Evolutionary conservation across 2,888 invertebrate genomes (phyloP).

Genomic region (Ganaspis brasiliensis): DNA sequence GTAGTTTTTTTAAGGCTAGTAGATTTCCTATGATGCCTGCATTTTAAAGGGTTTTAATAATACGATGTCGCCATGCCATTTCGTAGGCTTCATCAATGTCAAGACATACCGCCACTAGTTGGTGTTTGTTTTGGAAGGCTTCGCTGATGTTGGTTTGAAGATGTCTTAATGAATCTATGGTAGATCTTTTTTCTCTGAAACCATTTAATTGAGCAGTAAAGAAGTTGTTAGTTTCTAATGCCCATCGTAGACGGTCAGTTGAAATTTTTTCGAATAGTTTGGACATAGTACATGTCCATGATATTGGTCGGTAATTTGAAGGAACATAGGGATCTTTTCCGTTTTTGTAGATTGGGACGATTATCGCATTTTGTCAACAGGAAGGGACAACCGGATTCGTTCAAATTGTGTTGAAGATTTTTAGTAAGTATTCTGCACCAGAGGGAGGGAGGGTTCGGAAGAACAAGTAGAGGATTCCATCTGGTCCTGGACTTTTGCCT

Average conservation of each 20-base stretch:
- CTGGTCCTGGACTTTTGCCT: slow-evolving; percentile 7
- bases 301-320: slow-evolving; percentile 36
- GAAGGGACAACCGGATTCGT: background rate
- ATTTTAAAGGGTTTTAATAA: background rate
- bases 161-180: slow-evolving; percentile 15
- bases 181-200: slow-evolving; percentile 28
- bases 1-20: slow-evolving; percentile 52
- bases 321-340: slow-evolving; percentile 16
- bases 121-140: slow-evolving; percentile 52
- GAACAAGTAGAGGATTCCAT: background rate
- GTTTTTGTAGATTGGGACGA: slow-evolving; percentile 43
- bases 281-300: slow-evolving; percentile 26
- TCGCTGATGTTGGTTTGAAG: slow-evolving; percentile 40
- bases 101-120: slow-evolving; percentile 51
- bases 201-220: slow-evolving; percentile 37
- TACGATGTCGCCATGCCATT: slow-evolving; percentile 50
- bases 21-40: slow-evolving; percentile 42
- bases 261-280: slow-evolving; percentile 48
- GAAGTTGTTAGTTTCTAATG: slow-evolving; percentile 26
- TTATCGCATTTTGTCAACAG: slow-evolving; percentile 47
- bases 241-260: slow-evolving; percentile 48
- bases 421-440: slow-evolving; percentile 10
- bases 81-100: slow-evolving; percentile 60
- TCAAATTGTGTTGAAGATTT: slow-evolving; percentile 28
- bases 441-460: background rate